Conservation (phyloP, 2,113 vertebrate species). For the Cavia porcellus region DNA sequence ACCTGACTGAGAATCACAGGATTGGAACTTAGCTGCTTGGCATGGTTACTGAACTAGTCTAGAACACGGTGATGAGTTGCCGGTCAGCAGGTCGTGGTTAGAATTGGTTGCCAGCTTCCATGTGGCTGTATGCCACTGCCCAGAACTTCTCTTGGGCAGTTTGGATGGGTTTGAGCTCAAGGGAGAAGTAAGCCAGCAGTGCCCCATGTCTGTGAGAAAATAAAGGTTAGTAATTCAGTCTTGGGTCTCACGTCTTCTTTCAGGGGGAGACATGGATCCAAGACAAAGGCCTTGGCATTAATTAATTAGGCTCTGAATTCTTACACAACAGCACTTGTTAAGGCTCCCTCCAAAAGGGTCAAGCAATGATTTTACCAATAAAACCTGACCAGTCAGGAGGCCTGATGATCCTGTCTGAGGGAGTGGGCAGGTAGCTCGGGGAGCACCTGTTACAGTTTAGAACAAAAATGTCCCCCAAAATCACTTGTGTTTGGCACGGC, state of each 20-base stretch:
- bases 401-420: neutral
- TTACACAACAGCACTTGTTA: neutral
- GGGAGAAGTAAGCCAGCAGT: neutral
- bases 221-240: neutral
- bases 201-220: constrained; percentile 17
- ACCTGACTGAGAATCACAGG: neutral
- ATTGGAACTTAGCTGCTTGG: neutral
- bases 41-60: neutral
- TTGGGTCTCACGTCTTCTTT: constrained; percentile 9
- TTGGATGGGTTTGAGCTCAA: constrained; percentile 27
- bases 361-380: neutral
- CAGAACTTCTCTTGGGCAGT: neutral
- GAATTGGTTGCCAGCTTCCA: neutral
- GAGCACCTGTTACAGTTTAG: neutral
- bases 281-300: neutral
- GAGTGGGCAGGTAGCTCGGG: neutral
- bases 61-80: constrained; percentile 6
- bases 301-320: neutral
- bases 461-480: neutral
- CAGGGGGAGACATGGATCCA: neutral
- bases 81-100: neutral
- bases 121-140: constrained; percentile 43
- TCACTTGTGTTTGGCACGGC: neutral
- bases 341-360: neutral
- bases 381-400: neutral